phyloP scores from a whole-genome alignment of 2,888 invertebrate species.

The Sisyra nigra region DNA sequence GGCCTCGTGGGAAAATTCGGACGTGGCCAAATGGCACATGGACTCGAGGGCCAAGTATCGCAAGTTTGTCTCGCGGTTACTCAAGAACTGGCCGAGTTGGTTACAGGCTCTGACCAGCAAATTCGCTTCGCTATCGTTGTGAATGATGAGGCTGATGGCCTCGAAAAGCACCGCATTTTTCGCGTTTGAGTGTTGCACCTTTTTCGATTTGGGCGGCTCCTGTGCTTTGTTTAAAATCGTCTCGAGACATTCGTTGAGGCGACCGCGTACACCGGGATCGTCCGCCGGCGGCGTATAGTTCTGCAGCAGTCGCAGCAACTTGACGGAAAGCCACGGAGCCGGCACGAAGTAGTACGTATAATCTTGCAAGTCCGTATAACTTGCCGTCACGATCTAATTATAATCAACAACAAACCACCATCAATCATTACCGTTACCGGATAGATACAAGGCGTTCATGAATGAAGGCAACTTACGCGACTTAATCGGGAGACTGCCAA shows the following conservation, averaged over 20 bases:
- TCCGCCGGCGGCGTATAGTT: slow-evolving; percentile 96
- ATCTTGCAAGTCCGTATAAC: slow-evolving; percentile 98
- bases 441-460: no score
- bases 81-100: slow-evolving; percentile 95
- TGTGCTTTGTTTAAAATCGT: slow-evolving; percentile 97
- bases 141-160: slow-evolving; percentile 98
- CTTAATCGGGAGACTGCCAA: slow-evolving; percentile 94
- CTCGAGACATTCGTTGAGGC: slow-evolving; percentile 94
- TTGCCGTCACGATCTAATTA: slow-evolving; percentile 85
- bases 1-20: slow-evolving; percentile 98
- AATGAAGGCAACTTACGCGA: slow-evolving; percentile 37
- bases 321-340: slow-evolving; percentile 99
- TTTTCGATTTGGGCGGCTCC: slow-evolving; percentile 98
- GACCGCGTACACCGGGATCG: slow-evolving; percentile 91
- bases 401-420: no score
- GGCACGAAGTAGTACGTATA: slow-evolving; percentile 99
- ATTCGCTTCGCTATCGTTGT: slow-evolving; percentile 96
- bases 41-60: slow-evolving; percentile 96
- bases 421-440: no score
- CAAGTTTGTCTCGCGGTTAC: slow-evolving; percentile 93
- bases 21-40: slow-evolving; percentile 97
- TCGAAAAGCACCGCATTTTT: slow-evolving; percentile 99
- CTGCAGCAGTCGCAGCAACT: slow-evolving; percentile 85
- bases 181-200: slow-evolving; percentile 99
- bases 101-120: slow-evolving; percentile 95